A percentile compares a stretch with the other conserved stretches of the same genome.
These are phyloP conservation scores for Argyresthia goedartella DNA, from an alignment of 2,888 invertebrate genomes.

Conservation along the genomic window DNA sequence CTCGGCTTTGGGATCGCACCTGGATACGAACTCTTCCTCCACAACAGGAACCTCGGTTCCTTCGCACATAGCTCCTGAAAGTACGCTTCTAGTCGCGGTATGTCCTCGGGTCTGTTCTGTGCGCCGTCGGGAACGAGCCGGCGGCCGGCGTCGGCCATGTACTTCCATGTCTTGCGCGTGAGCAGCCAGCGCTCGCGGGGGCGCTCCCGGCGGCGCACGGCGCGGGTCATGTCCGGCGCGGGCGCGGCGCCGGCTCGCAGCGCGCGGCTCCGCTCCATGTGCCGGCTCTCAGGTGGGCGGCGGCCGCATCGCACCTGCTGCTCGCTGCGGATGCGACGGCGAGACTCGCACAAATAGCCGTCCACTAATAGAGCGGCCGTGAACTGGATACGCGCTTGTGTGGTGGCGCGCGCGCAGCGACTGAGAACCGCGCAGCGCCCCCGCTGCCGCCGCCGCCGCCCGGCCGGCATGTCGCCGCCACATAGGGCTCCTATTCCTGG, in stretches of 20 bases:
- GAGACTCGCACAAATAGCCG: conserved; percentile 65
- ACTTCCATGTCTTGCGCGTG: conserved; percentile 91
- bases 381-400: conserved; percentile 60
- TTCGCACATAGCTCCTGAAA: conserved; percentile 86
- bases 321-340: too few species aligned
- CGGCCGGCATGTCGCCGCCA: too few species aligned
- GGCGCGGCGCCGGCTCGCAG: conserved; percentile 43
- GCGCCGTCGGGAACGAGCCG: conserved; percentile 87
- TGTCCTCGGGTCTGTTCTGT: conserved; percentile 79
- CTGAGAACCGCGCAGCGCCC: conserved; percentile 14
- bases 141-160: conserved; percentile 92
- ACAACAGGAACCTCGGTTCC: conserved; percentile 83
- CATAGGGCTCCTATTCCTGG: conserved; percentile 13
- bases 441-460: conserved; percentile 22
- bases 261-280: conserved; percentile 53
- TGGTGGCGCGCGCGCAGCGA: conserved; percentile 30
- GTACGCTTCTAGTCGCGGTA: conserved; percentile 85
- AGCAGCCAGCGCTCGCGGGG: conserved; percentile 88
- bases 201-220: conserved; percentile 68
- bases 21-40: conserved; percentile 88
- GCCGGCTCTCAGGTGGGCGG: conserved; percentile 35
- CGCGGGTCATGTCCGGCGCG: conserved; percentile 71
- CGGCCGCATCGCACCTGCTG: conserved; percentile 24
- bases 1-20: conserved; percentile 75
- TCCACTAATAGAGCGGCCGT: conserved; percentile 64